Conservation (phyloP, 1,140 invertebrate genomes). For the Sitophilus oryzae region DNA sequence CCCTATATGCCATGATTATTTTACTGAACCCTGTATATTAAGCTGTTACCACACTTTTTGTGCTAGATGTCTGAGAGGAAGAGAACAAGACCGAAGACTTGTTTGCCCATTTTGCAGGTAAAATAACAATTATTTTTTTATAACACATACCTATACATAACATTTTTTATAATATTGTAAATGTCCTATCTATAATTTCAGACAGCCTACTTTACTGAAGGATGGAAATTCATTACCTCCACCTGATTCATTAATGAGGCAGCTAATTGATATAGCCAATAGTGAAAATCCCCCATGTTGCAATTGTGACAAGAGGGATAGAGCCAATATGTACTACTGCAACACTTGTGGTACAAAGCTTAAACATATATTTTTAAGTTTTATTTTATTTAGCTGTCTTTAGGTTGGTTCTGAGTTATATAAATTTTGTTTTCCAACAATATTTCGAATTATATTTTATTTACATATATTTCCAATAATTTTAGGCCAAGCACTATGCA, state of each 20-base stretch:
- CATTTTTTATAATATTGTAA: background rate
- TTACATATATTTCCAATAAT: too few species aligned
- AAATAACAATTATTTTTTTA: background rate
- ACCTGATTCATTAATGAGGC: slow-evolving; percentile 56
- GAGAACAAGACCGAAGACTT: slow-evolving; percentile 55
- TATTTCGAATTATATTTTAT: too few species aligned
- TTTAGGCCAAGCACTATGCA: slow-evolving; percentile 64
- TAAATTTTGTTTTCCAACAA: too few species aligned
- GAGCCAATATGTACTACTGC: slow-evolving; percentile 62
- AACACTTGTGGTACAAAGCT: slow-evolving; percentile 55
- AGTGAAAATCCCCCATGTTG: slow-evolving; percentile 64
- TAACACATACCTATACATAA: background rate
- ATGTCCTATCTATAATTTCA: slow-evolving; percentile 32
- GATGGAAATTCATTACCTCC: slow-evolving; percentile 55
- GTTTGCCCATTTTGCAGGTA: slow-evolving; percentile 63
- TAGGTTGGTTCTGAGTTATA: background rate
- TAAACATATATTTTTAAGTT: slow-evolving; percentile 11
- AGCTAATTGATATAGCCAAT: slow-evolving; percentile 59
- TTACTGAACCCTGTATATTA: slow-evolving; percentile 60
- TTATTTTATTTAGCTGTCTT: background rate
- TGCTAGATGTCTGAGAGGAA: slow-evolving; percentile 55
- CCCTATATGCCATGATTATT: slow-evolving; percentile 62
- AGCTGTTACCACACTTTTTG: slow-evolving; percentile 67
- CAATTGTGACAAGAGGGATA: slow-evolving; percentile 63
- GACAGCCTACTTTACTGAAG: slow-evolving; percentile 55